Conservation (phyloP, 2,113 vertebrate genomes). For the Gallinago jamesoni region DNA sequence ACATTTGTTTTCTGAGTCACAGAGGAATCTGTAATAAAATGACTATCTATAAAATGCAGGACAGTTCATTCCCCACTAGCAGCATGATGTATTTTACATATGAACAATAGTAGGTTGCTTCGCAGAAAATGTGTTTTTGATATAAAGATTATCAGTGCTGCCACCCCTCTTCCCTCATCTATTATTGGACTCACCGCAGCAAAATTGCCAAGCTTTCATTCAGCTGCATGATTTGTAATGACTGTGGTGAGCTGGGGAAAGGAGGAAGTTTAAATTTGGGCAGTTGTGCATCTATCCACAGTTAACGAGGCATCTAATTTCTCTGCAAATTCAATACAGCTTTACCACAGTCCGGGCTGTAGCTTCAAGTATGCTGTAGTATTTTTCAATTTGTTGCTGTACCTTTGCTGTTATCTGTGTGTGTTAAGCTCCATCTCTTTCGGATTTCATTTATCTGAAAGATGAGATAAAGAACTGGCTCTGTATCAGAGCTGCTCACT, state of each 20-base stretch:
- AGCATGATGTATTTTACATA: slow-evolving; percentile 44
- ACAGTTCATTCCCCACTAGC: not conserved
- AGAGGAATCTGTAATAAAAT: slow-evolving; percentile 8
- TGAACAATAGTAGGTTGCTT: slow-evolving; percentile 37
- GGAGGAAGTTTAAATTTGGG: slow-evolving; percentile 62
- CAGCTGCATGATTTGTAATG: slow-evolving; percentile 52
- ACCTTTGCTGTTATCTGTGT: not conserved
- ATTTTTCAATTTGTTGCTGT: not conserved
- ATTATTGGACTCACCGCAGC: slow-evolving; percentile 26
- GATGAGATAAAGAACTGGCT: not conserved
- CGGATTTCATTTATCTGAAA: not conserved
- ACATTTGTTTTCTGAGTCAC: not conserved
- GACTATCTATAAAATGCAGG: not conserved
- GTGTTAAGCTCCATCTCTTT: not conserved
- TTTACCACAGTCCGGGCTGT: not conserved
- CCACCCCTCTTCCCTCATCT: slow-evolving; percentile 43
- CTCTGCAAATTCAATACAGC: not conserved
- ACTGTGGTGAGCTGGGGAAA: slow-evolving; percentile 41
- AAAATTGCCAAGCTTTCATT: slow-evolving; percentile 32
- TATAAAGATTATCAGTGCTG: slow-evolving; percentile 60
- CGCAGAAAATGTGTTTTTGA: slow-evolving; percentile 59
- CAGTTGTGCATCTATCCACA: slow-evolving; percentile 43
- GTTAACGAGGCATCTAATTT: slow-evolving; percentile 58
- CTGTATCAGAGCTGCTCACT: not conserved
- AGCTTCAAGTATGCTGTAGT: not conserved